phyloP scores from a whole-genome alignment of 2,113 vertebrate genomes.

The Phaetusa simplex region DNA sequence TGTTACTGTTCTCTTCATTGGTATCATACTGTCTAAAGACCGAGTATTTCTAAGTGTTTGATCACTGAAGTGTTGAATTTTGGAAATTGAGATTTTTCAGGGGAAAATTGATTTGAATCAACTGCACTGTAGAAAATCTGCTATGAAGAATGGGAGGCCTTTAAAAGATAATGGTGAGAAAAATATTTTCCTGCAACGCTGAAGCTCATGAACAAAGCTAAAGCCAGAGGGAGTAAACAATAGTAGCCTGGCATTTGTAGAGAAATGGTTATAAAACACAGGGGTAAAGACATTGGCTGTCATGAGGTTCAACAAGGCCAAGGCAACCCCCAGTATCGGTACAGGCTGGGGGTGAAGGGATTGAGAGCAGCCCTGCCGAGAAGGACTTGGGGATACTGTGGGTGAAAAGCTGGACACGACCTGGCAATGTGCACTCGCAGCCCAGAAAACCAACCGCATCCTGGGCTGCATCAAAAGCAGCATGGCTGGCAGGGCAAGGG shows the following conservation, averaged over 20 bases:
- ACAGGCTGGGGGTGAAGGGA: not conserved
- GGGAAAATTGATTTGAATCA: not conserved
- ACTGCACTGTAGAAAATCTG: not conserved
- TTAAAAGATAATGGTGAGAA: not conserved
- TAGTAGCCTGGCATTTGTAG: not conserved
- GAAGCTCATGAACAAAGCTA: not conserved
- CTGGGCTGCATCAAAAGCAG: not conserved
- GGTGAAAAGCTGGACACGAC: not conserved
- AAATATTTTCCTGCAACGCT: not conserved
- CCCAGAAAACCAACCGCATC: not conserved
- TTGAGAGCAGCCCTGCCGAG: not conserved
- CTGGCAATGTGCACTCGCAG: not conserved
- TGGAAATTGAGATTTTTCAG: not conserved
- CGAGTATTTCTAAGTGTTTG: not conserved
- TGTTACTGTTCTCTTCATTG: not conserved
- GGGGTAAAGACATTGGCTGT: not conserved
- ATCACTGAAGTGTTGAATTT: not conserved
- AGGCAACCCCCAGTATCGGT: not conserved
- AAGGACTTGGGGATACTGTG: not conserved
- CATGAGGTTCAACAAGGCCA: not conserved
- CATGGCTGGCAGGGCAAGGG: not conserved
- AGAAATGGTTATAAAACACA: not conserved
- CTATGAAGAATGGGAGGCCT: not conserved
- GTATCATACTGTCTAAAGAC: not conserved
- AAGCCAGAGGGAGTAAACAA: not conserved